phyloP scores from a whole-genome alignment of 1,140 invertebrate genomes.

The Araneus ventricosus region DNA sequence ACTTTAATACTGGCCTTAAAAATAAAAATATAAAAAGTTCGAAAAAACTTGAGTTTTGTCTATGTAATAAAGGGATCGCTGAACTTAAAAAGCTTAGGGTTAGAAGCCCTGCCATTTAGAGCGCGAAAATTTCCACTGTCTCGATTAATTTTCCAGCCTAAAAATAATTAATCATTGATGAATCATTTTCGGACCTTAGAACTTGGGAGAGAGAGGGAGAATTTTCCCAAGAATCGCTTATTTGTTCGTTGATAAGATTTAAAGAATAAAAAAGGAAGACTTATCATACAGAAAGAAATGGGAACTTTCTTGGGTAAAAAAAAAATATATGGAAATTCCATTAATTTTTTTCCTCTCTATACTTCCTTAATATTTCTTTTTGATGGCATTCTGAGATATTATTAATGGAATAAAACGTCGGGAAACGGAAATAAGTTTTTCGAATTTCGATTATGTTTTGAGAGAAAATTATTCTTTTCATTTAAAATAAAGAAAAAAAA shows the following conservation, averaged over 20 bases:
- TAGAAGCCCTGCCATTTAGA: conserved; percentile 36
- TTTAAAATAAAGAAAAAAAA: conserved; percentile 60
- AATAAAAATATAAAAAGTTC: neutral
- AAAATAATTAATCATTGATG: conserved; percentile 72
- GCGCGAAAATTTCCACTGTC: conserved; percentile 67
- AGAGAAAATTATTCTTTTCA: conserved; percentile 69
- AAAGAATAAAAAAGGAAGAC: conserved; percentile 43
- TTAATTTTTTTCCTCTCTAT: conserved; percentile 52
- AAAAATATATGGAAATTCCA: conserved; percentile 68
- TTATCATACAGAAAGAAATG: conserved; percentile 16
- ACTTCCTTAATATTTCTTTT: conserved; percentile 60
- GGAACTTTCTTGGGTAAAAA: neutral
- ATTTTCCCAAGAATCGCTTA: conserved; percentile 37
- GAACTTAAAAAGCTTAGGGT: conserved; percentile 57
- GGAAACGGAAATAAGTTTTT: conserved; percentile 71
- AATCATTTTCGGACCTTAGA: conserved; percentile 64
- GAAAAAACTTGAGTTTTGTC: neutral
- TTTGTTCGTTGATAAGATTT: conserved; percentile 69
- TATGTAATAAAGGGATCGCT: conserved; percentile 33
- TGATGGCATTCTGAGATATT: conserved; percentile 61
- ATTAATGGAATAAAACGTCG: conserved; percentile 71
- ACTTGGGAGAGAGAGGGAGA: neutral
- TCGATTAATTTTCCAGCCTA: conserved; percentile 68
- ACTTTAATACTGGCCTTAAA: conserved; percentile 5
- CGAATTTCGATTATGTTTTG: conserved; percentile 70